phyloP scores from a whole-genome alignment of 2,113 vertebrate genomes.

The Bolborhynchus lineola region DNA sequence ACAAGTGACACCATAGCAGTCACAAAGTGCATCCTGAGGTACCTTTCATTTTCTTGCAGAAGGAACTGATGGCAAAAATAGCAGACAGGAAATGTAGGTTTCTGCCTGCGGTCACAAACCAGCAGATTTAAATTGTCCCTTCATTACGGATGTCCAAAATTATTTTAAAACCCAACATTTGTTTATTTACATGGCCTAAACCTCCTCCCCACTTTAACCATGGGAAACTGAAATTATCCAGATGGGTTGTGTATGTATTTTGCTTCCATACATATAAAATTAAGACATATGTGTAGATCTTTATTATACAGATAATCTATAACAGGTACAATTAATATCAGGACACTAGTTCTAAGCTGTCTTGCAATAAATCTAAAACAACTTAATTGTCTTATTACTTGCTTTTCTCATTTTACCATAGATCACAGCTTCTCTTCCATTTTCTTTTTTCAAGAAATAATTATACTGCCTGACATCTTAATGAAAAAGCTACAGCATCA shows the following conservation, averaged over 20 bases:
- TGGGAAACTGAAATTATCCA: not conserved
- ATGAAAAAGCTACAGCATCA: not conserved
- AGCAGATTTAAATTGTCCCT: not conserved
- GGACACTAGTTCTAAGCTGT: not conserved
- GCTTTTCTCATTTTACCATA: not conserved
- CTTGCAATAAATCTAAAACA: not conserved
- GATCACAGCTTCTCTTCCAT: not conserved
- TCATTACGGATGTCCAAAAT: not conserved
- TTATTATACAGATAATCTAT: not conserved
- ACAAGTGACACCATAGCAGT: not conserved
- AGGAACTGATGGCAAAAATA: not conserved
- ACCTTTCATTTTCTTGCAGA: not conserved
- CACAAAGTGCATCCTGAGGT: not conserved
- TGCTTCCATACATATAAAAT: not conserved
- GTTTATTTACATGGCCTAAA: not conserved
- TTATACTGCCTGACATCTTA: not conserved
- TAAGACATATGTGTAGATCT: not conserved
- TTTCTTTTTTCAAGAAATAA: not conserved
- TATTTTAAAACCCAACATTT: not conserved
- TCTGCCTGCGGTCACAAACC: not conserved
- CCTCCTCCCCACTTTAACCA: not conserved
- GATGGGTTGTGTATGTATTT: not conserved
- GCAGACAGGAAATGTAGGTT: fast-evolving
- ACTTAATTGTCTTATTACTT: not conserved
- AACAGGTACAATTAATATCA: not conserved